Conservation (phyloP, 2,797 vertebrate species). For the Phaenicophaeus curvirostris region DNA sequence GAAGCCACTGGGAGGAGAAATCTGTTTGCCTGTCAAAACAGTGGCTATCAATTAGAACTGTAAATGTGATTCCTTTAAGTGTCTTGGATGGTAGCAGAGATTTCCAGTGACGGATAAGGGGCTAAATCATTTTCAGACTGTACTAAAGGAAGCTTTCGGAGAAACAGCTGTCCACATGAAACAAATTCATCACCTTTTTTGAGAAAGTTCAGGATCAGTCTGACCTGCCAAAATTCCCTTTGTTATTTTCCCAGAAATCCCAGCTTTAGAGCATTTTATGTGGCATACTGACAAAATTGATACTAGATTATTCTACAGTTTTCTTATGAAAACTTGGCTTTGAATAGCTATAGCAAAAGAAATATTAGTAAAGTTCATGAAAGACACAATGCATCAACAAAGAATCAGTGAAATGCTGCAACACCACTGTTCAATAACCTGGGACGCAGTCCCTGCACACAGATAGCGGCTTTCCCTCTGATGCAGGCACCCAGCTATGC, state of each 20-base stretch:
- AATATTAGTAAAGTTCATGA: background rate
- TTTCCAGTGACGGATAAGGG: slow-evolving; percentile 58
- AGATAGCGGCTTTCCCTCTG: slow-evolving; percentile 38
- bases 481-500: slow-evolving; percentile 55
- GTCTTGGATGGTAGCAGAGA: slow-evolving; percentile 41
- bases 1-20: slow-evolving; percentile 56
- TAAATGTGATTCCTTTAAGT: slow-evolving; percentile 59
- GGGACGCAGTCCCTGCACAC: background rate
- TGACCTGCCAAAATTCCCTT: slow-evolving; percentile 9
- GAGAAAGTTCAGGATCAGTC: slow-evolving; percentile 23
- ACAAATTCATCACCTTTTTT: slow-evolving; percentile 52
- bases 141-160: slow-evolving; percentile 48
- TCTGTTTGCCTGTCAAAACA: slow-evolving; percentile 61
- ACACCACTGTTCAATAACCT: background rate
- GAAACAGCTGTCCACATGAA: slow-evolving; percentile 18
- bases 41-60: slow-evolving; percentile 66
- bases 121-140: slow-evolving; percentile 43
- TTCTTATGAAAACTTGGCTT: slow-evolving; percentile 24
- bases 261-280: slow-evolving; percentile 28
- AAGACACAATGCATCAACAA: background rate
- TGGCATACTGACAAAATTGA: background rate
- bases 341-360: background rate
- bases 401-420: background rate
- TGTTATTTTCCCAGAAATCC: slow-evolving; percentile 16
- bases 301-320: background rate